Evolutionary conservation across 2,113 vertebrate genomes (phyloP), one percentile per base, ranked within the genome.

Genomic region (Octodon degus): DNA sequence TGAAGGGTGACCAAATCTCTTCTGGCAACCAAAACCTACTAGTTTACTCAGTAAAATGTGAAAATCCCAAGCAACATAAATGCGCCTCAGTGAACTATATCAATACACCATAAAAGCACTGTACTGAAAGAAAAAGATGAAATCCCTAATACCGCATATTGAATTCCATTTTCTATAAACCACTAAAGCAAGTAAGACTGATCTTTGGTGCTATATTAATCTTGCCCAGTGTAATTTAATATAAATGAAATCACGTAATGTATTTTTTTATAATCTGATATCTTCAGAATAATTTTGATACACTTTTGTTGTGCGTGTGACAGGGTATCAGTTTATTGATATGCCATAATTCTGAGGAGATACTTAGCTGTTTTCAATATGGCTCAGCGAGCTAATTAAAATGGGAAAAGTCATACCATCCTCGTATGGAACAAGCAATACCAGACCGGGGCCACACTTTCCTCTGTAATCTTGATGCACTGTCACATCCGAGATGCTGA

Each of bases 1-100:
- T 0, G 24, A 10, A 60, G 5, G 0, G 1, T 27, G 20, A 11
- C 19, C 37, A 43, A 12, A 40, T 47, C 10, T 47, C 20, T 47
- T 60, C 67, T 62, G 27, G 20, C 14, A 25, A 25, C 7, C 32
- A 53, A 7, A n/a, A 34, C 20, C 34, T 17, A 40, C 20, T 25
- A 37, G 13, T 47, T 76, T 74, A 37, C 16, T 10, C 43, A 72
- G 30, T 65, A 82, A 82, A 32, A n/a, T 32, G 34, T 65, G 7
- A 25, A 5, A 37, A 5, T 16, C 7, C n/a, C 0, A 9, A 70
- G 72, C 6, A 34, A n/a, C 50, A 62, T 5, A 60, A 55, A 12
- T 12, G 34, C 58, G 10, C 55, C 3, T 0, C 0, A 8, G n/a
- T 14, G 17, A 43, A 40, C 9, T 3, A 6, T 1, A 30, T 25